Conservation (phyloP, 2,113 vertebrate species). For the Phyllopteryx taeniolatus region DNA sequence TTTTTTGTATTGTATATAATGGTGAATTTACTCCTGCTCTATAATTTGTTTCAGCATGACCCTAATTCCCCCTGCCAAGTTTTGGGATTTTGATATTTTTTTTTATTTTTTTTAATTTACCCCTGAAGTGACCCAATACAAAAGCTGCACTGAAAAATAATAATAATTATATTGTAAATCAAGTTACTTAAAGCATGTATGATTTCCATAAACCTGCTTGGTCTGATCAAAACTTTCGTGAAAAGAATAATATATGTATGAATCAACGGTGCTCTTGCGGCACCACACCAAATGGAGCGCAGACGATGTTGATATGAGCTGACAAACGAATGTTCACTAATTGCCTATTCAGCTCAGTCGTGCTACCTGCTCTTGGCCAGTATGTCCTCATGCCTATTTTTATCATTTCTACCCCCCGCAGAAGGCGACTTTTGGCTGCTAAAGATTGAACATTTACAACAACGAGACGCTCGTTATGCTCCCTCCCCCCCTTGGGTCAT, state of each 20-base stretch:
- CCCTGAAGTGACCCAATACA: too few species aligned
- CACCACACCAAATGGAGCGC: background rate
- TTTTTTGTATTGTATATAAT: too few species aligned
- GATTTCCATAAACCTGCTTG: background rate
- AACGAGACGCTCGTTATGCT: constrained; percentile 37
- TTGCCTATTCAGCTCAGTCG: constrained; percentile 51
- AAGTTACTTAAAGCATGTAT: too few species aligned
- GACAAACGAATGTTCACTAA: constrained; percentile 59
- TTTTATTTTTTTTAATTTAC: too few species aligned
- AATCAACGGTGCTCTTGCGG: background rate
- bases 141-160: too few species aligned
- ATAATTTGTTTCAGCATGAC: too few species aligned
- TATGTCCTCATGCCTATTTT: constrained; percentile 4
- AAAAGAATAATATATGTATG: too few species aligned
- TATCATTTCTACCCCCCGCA: constrained; percentile 25
- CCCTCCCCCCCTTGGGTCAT: constrained; percentile 26
- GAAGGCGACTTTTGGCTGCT: constrained; percentile 51
- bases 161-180: too few species aligned
- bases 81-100: too few species aligned
- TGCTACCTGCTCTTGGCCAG: constrained; percentile 46
- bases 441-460: constrained; percentile 55
- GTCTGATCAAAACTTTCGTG: background rate
- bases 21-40: too few species aligned
- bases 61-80: too few species aligned
- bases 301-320: background rate